Evolutionary conservation across 2,113 vertebrate species (phyloP).

Genomic region (Cepphus grylle): DNA sequence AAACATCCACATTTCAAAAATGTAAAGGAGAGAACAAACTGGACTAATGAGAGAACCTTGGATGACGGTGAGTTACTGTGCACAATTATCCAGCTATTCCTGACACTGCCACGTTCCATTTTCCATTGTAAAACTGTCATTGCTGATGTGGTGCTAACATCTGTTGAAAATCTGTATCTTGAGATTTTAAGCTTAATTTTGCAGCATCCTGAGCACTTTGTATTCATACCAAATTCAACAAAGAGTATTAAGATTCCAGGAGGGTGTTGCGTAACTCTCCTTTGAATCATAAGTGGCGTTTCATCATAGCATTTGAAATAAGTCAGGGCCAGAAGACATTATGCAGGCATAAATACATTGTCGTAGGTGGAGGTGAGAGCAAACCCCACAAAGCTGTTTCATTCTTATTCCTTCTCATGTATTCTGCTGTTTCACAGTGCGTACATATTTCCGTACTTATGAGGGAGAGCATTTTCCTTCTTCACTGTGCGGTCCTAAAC

Average conservation of each 20-base stretch:
- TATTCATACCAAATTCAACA: not conserved
- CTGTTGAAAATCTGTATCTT: not conserved
- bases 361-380: not conserved
- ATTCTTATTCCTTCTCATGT: not conserved
- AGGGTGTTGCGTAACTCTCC: not conserved
- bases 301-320: not conserved
- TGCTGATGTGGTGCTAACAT: not conserved
- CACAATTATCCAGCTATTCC: accelerated
- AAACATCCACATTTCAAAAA: constrained; percentile 99
- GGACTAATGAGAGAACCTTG: constrained; percentile 98
- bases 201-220: not conserved
- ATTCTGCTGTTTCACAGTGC: not conserved
- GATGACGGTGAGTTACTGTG: constrained; percentile 86
- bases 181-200: not conserved
- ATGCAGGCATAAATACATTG: not conserved
- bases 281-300: not conserved
- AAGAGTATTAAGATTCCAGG: not conserved
- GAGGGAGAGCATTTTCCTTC: not conserved
- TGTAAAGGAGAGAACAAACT: constrained; percentile 98
- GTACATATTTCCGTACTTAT: not conserved
- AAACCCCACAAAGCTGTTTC: not conserved
- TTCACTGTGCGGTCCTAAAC: not conserved
- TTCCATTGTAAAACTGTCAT: not conserved
- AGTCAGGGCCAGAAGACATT: not conserved
- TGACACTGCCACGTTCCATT: not conserved